A percentile compares a stretch with the other conserved stretches of the same genome.
phyloP scores from a whole-genome alignment of 2,113 vertebrate species.

The Pelecanoides urinatrix region DNA sequence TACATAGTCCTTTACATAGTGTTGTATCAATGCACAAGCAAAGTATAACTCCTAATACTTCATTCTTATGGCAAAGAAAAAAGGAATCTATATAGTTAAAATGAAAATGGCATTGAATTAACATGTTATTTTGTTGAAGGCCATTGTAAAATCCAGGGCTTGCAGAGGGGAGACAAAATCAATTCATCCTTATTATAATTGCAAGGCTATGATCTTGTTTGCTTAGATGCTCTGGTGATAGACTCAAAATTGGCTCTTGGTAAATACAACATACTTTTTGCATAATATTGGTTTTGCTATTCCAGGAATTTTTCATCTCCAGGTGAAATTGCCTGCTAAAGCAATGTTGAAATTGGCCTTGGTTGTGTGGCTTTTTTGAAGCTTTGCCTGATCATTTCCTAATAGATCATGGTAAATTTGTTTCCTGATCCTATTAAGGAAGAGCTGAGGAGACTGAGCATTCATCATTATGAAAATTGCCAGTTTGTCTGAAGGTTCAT shows the following conservation, averaged over 20 bases:
- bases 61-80: conserved; percentile 31
- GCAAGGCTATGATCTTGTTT: conserved; percentile 67
- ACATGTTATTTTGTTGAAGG: conserved; percentile 50
- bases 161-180: conserved; percentile 45
- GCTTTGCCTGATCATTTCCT: conserved; percentile 54
- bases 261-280: conserved; percentile 64
- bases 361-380: conserved; percentile 39
- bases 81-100: neutral
- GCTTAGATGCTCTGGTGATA: conserved; percentile 57
- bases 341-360: conserved; percentile 57
- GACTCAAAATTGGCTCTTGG: conserved; percentile 61
- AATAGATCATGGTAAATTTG: conserved; percentile 54
- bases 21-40: neutral
- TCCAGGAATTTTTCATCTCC: conserved; percentile 66
- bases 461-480: conserved; percentile 48
- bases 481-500: conserved; percentile 6
- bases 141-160: conserved; percentile 38
- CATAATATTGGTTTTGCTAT: conserved; percentile 67
- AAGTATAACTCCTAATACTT: neutral
- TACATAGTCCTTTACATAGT: neutral
- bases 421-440: conserved; percentile 57
- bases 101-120: conserved; percentile 65
- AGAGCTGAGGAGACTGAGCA: neutral
- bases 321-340: conserved; percentile 67
- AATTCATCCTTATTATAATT: conserved; percentile 68